Percentiles rank a stretch among this genome's conserved stretches.
These are phyloP conservation scores for Leptinotarsa undecemlineata DNA, from an alignment of 1,140 invertebrate species.

Conservation along the genomic window DNA sequence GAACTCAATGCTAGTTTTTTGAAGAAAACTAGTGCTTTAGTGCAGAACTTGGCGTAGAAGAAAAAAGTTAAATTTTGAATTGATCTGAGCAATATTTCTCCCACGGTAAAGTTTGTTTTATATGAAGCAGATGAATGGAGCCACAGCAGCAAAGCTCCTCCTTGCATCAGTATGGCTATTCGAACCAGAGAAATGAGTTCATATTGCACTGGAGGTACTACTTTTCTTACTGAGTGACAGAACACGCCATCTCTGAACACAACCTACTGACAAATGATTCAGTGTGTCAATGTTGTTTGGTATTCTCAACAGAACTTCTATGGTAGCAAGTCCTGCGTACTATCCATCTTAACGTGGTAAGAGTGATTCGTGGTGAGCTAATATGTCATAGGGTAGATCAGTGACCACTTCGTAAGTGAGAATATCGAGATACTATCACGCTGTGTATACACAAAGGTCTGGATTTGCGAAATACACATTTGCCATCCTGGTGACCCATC, in stretches of 20 bases:
- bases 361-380: constrained; percentile 38
- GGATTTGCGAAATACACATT: constrained; percentile 38
- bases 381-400: constrained; percentile 34
- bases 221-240: constrained; percentile 35
- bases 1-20: constrained; percentile 39
- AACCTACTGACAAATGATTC: constrained; percentile 31
- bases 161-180: constrained; percentile 7
- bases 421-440: constrained; percentile 20
- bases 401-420: constrained; percentile 29
- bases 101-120: constrained; percentile 35
- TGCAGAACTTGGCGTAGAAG: constrained; percentile 41
- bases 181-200: constrained; percentile 25
- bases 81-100: constrained; percentile 34
- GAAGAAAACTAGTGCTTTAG: constrained; percentile 43
- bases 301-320: constrained; percentile 32
- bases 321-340: constrained; percentile 34
- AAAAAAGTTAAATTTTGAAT: constrained; percentile 39
- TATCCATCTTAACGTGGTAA: constrained; percentile 35
- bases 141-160: constrained; percentile 29
- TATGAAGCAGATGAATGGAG: constrained; percentile 40
- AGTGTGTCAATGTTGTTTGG: constrained; percentile 39
- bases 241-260: constrained; percentile 40
- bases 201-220: constrained; percentile 34
- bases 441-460: constrained; percentile 39
- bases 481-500: constrained; percentile 24